phyloP scores from a whole-genome alignment of 2,888 invertebrate genomes.

The Nephrotoma appendiculata region DNA sequence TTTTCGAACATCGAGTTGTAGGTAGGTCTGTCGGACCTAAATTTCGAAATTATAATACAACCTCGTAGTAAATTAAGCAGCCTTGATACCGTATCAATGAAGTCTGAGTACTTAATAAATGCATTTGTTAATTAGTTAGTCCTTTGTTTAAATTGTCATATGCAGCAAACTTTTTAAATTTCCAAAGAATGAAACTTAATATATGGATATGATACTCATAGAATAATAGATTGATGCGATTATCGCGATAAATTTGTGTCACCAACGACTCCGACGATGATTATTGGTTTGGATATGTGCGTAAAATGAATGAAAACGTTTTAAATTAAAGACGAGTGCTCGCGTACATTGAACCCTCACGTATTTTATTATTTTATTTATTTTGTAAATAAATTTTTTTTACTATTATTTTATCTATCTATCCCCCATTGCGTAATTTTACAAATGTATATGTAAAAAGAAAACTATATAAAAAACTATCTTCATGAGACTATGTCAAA shows the following conservation, averaged over 20 bases:
- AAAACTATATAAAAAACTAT: not conserved
- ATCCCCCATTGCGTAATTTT: not conserved
- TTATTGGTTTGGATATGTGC: not conserved
- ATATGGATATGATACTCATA: not conserved
- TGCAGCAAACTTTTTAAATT: not conserved
- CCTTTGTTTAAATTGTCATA: not conserved
- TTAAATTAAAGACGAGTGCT: not conserved
- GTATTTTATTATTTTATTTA: not conserved
- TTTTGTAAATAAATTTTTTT: not conserved
- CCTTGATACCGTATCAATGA: too few relatives aligned
- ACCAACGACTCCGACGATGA: not conserved
- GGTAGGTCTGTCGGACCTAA: too few relatives aligned
- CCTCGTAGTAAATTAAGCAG: too few relatives aligned
- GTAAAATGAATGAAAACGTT: not conserved
- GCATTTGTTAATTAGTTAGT: not conserved
- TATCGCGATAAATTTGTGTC: not conserved
- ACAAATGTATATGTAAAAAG: not conserved
- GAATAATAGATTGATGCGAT: not conserved
- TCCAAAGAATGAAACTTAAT: not conserved
- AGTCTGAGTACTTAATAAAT: not conserved
- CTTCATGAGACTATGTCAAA: not conserved
- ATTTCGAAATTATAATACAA: too few relatives aligned
- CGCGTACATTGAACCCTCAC: not conserved
- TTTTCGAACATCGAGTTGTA: too few relatives aligned
- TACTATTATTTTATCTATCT: not conserved